These are phyloP conservation scores for Anas flavirostris DNA, from an alignment of 2,797 vertebrate genomes.

Conservation along the genomic window DNA sequence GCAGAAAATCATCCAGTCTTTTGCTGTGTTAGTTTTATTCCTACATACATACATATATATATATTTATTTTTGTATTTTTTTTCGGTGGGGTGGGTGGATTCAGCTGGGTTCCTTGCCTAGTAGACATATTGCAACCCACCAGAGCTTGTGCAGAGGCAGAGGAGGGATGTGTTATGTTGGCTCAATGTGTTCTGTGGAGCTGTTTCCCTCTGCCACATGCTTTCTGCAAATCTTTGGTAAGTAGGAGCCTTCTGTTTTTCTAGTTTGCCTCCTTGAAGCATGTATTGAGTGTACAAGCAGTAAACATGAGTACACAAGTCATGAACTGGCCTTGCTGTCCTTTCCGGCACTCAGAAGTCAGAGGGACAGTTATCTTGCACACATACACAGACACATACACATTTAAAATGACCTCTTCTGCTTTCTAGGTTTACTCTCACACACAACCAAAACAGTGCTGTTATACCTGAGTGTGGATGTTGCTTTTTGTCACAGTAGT, in stretches of 20 bases:
- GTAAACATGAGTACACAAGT: not conserved
- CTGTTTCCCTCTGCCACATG: not conserved
- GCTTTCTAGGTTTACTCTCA: not conserved
- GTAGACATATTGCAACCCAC: not conserved
- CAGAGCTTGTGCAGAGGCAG: not conserved
- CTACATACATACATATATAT: not conserved
- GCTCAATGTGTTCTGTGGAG: not conserved
- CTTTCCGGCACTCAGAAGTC: not conserved
- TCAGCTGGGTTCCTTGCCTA: not conserved
- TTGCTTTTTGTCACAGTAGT: not conserved
- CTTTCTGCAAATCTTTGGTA: not conserved
- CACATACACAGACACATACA: rapidly evolving
- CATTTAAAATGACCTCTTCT: not conserved
- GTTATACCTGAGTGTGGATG: rapidly evolving
- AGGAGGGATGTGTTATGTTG: not conserved
- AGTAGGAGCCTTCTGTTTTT: not conserved
- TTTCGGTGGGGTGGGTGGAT: not conserved
- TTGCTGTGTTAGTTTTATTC: not conserved
- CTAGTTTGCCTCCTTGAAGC: not conserved
- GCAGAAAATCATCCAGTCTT: not conserved
- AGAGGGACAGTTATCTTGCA: not conserved
- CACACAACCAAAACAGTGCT: not conserved
- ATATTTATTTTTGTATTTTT: not conserved
- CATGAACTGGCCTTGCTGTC: not conserved
- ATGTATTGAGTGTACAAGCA: rapidly evolving